Evolutionary conservation across 2,888 invertebrate species (phyloP).

Genomic region (Oligia strigilis): DNA sequence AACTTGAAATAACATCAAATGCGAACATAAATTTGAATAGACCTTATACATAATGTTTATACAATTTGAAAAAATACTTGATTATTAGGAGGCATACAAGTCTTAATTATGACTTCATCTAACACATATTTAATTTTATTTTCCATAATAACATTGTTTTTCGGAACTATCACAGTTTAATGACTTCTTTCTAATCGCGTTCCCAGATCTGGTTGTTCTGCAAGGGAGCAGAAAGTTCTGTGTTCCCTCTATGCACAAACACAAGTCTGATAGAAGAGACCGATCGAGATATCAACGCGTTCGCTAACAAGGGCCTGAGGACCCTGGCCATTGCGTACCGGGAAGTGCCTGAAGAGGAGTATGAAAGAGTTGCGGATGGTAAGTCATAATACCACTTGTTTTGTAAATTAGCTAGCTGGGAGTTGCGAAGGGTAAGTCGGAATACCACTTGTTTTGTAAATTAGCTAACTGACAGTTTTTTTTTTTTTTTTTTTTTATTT

Average conservation of each 20-base stretch:
- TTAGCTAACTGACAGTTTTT: not conserved
- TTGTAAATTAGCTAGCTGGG: not conserved
- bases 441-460: too few species aligned
- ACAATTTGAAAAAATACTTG: not conserved
- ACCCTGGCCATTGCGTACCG: slow-evolving; percentile 95
- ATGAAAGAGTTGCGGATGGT: slow-evolving; percentile 90
- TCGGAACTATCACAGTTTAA: not conserved
- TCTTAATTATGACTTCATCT: not conserved
- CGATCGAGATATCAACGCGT: slow-evolving; percentile 89
- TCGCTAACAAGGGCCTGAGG: slow-evolving; percentile 93
- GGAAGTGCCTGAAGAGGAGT: slow-evolving; percentile 92
- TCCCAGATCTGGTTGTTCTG: slow-evolving; percentile 93
- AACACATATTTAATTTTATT: not conserved
- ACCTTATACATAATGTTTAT: not conserved
- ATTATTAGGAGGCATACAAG: not conserved
- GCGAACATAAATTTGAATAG: too few species aligned
- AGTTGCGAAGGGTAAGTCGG: not conserved
- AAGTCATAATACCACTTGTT: slow-evolving; percentile 59
- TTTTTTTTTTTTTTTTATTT: too few species aligned
- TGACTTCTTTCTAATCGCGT: not conserved
- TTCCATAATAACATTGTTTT: not conserved
- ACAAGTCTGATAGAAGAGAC: slow-evolving; percentile 83
- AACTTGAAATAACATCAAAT: too few species aligned
- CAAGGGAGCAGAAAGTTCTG: slow-evolving; percentile 95
- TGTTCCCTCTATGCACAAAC: slow-evolving; percentile 92